These are phyloP conservation scores for Pristionchus fissidentatus DNA, from an alignment of 2,888 invertebrate species.

Conservation along the genomic window DNA sequence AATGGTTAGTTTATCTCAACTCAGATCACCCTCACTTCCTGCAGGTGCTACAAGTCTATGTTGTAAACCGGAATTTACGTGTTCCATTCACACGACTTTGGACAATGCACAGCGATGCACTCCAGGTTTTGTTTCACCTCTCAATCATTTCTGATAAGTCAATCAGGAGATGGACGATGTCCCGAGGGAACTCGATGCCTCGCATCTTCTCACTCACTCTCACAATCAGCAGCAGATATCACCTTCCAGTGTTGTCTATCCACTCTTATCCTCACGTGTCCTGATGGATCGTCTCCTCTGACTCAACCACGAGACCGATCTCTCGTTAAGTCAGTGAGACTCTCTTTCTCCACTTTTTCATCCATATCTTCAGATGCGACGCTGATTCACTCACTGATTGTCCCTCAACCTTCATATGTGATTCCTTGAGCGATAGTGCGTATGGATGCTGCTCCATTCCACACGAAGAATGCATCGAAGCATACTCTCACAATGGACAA, in stretches of 20 bases:
- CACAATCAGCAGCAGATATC: neutral
- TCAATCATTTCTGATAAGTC: neutral
- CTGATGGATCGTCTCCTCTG: neutral
- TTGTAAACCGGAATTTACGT: slow-evolving; percentile 21
- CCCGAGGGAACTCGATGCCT: slow-evolving; percentile 30
- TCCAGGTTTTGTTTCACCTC: neutral
- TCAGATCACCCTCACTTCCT: neutral
- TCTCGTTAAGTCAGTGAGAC: neutral
- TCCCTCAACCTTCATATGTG: neutral
- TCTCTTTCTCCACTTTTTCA: neutral
- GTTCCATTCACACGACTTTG: neutral
- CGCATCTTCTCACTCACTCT: neutral
- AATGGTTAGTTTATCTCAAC: neutral
- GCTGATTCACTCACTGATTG: neutral
- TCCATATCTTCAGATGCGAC: neutral
- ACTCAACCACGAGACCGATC: neutral
- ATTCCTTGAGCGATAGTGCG: neutral
- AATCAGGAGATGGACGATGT: slow-evolving; percentile 28
- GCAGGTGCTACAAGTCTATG: slow-evolving; percentile 26
- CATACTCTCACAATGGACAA: neutral
- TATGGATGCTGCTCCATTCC: slow-evolving; percentile 18
- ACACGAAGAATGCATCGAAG: slow-evolving; percentile 2
- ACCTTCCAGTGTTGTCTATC: slow-evolving; percentile 15
- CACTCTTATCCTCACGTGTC: slow-evolving; percentile 2
- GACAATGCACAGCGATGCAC: neutral